Evolutionary conservation across 2,797 vertebrate species (phyloP).

Genomic region (Sebastes minor): DNA sequence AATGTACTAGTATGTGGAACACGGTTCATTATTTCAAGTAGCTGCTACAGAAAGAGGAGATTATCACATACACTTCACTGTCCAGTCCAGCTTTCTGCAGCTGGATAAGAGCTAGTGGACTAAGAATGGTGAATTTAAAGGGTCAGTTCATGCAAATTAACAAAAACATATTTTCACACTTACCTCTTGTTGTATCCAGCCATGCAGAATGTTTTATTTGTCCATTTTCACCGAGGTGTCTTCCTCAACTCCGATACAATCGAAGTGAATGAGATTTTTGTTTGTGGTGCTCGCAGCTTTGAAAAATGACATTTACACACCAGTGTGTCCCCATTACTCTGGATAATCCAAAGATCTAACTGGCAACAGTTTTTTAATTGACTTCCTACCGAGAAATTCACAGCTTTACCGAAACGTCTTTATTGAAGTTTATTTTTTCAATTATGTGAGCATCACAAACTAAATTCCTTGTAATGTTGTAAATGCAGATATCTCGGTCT

Average conservation of each 20-base stretch:
- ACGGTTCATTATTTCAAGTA: conserved; percentile 9
- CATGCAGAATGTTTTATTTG: neutral
- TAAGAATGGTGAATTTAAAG: conserved; percentile 18
- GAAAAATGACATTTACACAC: neutral
- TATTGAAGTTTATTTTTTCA: neutral
- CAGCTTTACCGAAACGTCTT: neutral
- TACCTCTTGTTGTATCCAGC: neutral
- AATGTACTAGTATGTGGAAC: neutral
- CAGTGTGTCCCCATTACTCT: neutral
- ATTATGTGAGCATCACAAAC: neutral
- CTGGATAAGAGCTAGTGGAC: conserved; percentile 15
- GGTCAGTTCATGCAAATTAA: conserved; percentile 15
- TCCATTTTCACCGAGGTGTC: neutral
- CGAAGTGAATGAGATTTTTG: neutral
- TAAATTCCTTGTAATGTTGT: neutral
- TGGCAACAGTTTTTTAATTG: neutral
- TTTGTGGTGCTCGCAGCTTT: neutral
- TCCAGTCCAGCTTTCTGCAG: neutral
- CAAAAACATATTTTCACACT: neutral
- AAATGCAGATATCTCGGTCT: neutral
- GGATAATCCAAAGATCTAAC: neutral
- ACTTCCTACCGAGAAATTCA: neutral
- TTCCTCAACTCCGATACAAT: neutral
- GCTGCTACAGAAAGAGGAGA: conserved; percentile 42
- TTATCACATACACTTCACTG: neutral